Evolutionary conservation across 2,888 invertebrate genomes (phyloP), one percentile per base, ranked within the genome.

Genomic region (Amiota communis): DNA sequence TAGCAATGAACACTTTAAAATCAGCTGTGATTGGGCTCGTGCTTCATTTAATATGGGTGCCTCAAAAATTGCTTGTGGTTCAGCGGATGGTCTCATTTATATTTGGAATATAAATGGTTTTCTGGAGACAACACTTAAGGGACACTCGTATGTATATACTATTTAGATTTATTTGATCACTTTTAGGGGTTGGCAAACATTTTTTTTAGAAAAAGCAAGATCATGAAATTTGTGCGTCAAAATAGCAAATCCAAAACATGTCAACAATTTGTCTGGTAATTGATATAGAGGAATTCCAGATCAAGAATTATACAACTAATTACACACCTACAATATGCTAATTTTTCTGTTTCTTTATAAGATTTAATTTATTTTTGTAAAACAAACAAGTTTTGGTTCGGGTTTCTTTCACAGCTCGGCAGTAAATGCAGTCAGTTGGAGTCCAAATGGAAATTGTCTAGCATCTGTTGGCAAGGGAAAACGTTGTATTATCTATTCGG

Each of bases 1-100:
- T 91, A 98, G 98, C 89, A 95, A 96, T 88, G 98, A 99, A 85
- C 95, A 95, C 74, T 99, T 99, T 91, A 97, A 97, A 91, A 95
- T 98, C 76, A 96, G 96, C 76, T 97, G 96, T 91, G 98, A 99
- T 91, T 98, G 96, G 94, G 93, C 97, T 48, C 92, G 98, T 82
- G 97, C 97, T 13, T 93, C 95, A 69, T 98, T 98, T 90, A 98
- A 98, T 84, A 96, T 97, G 51, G 96, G 96, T 88, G 96, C 95
- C 9, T 93, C 95, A 79, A 95, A 96, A 89, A 93, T 97, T 67
- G 94, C 97, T 9, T 97, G 96, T 70, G 99, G 99, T 49, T 97
- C 97, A 10, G 93, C 94, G 0, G 98, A 99, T 90, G 98, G 99
- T 46, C 92, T 94, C 17, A 93, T 98, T 70, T 98, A 94, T 89